A percentile compares a stretch with the other conserved stretches of the same genome.
These are phyloP conservation scores for Lepus europaeus DNA, from an alignment of 2,113 vertebrate genomes.

Conservation along the genomic window DNA sequence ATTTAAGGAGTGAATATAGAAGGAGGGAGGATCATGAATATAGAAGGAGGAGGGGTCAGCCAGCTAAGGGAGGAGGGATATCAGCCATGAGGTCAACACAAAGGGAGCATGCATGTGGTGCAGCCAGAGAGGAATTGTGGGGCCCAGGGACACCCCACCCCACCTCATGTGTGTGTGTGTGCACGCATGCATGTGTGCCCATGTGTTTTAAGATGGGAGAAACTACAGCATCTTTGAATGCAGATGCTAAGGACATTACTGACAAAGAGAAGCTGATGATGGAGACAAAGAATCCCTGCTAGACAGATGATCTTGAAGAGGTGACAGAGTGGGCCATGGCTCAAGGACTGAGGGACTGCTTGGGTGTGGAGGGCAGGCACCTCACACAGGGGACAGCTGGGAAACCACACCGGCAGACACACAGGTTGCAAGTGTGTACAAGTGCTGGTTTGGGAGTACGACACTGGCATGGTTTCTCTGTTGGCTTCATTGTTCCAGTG, in stretches of 20 bases:
- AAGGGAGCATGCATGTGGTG: rapidly evolving
- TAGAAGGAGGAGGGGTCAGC: not conserved
- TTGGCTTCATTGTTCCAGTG: not conserved
- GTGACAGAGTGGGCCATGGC: too few relatives aligned
- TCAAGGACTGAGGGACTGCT: not conserved
- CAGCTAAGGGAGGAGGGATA: too few relatives aligned
- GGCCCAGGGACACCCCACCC: too few relatives aligned
- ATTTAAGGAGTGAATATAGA: not conserved
- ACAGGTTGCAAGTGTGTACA: not conserved
- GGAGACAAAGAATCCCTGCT: not conserved
- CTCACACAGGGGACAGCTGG: not conserved
- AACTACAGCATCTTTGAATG: not conserved
- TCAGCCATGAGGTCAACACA: not conserved
- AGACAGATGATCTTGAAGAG: not conserved
- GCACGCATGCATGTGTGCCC: too few relatives aligned
- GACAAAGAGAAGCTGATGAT: not conserved
- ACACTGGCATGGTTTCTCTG: not conserved
- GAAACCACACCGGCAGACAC: too few relatives aligned
- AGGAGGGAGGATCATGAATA: rapidly evolving
- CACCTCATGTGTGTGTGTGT: too few relatives aligned
- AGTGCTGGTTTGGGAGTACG: too few relatives aligned
- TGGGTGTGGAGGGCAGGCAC: too few relatives aligned
- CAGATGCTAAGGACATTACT: not conserved
- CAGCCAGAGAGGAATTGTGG: not conserved
- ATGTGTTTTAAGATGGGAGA: not conserved